These are phyloP conservation scores for Chroicocephalus ridibundus DNA, from an alignment of 2,113 vertebrate species.

Conservation along the genomic window DNA sequence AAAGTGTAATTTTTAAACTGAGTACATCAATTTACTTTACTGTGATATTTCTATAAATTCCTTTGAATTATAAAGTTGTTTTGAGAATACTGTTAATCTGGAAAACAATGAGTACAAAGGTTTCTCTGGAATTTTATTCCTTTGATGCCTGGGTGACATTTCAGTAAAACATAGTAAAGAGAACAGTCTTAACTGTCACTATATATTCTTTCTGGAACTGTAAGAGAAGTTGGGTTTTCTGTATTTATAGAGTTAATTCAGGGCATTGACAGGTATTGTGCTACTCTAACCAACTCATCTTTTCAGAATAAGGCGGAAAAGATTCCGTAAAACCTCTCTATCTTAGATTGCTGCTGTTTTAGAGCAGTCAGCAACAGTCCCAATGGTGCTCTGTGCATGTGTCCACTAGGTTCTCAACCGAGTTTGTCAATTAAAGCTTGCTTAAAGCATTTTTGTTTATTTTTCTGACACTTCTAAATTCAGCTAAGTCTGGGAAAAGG, in stretches of 20 bases:
- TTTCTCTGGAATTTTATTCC: background rate
- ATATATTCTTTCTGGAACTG: background rate
- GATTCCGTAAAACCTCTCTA: background rate
- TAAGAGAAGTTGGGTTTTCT: background rate
- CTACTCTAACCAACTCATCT: background rate
- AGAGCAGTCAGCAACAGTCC: background rate
- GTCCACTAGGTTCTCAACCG: background rate
- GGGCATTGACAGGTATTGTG: accelerated
- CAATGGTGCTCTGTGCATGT: accelerated
- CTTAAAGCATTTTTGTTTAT: background rate
- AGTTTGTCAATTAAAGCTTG: background rate
- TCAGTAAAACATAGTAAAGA: background rate
- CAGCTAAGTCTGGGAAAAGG: background rate
- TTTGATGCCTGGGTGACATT: background rate
- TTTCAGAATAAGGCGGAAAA: background rate
- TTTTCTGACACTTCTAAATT: background rate
- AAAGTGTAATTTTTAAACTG: accelerated
- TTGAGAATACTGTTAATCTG: background rate
- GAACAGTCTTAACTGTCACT: background rate
- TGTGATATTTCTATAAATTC: background rate
- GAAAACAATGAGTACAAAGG: background rate
- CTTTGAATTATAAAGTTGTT: background rate
- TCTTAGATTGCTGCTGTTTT: background rate
- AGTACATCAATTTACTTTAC: background rate
- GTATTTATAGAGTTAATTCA: background rate